These are phyloP conservation scores for Zaprionus lachaisei DNA, from an alignment of 1,140 invertebrate genomes.

Conservation along the genomic window DNA sequence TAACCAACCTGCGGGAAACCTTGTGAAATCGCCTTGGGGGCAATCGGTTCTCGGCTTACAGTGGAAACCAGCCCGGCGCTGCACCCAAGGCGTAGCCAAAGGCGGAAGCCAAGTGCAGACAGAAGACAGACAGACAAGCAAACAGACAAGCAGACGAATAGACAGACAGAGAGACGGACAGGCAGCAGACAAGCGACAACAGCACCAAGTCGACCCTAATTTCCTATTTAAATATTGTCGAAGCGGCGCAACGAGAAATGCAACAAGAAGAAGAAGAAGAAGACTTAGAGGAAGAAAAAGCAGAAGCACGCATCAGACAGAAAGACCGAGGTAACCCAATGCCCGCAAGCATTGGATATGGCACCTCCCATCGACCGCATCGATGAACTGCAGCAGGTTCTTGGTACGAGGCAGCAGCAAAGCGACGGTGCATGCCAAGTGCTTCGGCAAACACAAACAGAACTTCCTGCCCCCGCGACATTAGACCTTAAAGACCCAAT, in stretches of 20 bases:
- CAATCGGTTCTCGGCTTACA: slow-evolving; percentile 31
- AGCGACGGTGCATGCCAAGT: slow-evolving; percentile 40
- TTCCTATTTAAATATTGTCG: slow-evolving; percentile 66
- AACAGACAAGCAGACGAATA: neutral
- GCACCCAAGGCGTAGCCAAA: slow-evolving; percentile 23
- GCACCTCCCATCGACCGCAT: slow-evolving; percentile 16
- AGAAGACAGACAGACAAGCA: slow-evolving; percentile 4
- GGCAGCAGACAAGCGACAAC: slow-evolving; percentile 5
- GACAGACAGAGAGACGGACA: slow-evolving; percentile 8
- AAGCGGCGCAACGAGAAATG: slow-evolving; percentile 41
- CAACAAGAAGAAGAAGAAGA: slow-evolving; percentile 24
- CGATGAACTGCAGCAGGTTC: slow-evolving; percentile 21
- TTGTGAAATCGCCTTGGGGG: slow-evolving; percentile 49
- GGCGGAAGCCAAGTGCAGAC: slow-evolving; percentile 52
- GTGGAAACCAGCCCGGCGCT: slow-evolving; percentile 2
- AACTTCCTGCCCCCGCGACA: slow-evolving; percentile 33
- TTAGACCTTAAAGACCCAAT: neutral
- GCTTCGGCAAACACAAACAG: slow-evolving; percentile 51
- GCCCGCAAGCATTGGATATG: slow-evolving; percentile 31
- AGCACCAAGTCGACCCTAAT: slow-evolving; percentile 55
- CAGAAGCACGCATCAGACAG: neutral
- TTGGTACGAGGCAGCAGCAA: neutral
- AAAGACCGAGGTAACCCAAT: slow-evolving; percentile 51
- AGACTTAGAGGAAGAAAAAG: slow-evolving; percentile 19
- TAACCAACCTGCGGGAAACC: slow-evolving; percentile 53